Evolutionary conservation across 2,113 vertebrate species (phyloP).

Genomic region (Garra rufa): DNA sequence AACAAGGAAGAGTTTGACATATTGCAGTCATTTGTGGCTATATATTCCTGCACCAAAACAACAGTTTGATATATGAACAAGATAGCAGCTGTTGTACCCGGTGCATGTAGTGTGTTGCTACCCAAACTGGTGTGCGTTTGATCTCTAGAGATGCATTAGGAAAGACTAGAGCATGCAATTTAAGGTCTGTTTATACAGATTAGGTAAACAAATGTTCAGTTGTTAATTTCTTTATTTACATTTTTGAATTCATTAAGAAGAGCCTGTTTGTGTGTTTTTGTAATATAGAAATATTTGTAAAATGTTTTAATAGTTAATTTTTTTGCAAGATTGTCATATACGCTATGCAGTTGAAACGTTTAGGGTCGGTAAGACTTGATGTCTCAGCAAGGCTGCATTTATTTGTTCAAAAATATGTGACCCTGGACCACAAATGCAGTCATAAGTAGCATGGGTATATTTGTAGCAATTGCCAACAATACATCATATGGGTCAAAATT

Average conservation of each 20-base stretch:
- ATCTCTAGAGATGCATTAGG: conserved; percentile 25
- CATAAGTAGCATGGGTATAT: too few species aligned
- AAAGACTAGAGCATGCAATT: background rate
- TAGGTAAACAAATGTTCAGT: background rate
- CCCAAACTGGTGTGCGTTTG: background rate
- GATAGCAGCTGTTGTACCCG: conserved; percentile 15
- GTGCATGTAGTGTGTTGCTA: conserved; percentile 13
- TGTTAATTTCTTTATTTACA: background rate
- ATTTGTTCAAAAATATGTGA: background rate
- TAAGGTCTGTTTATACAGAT: conserved; percentile 22
- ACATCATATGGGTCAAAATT: too few species aligned
- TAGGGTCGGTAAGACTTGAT: too few species aligned
- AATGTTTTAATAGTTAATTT: too few species aligned
- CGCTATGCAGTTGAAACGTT: too few species aligned
- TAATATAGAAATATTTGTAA: background rate
- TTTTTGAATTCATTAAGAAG: background rate
- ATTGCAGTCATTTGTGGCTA: conserved; percentile 6
- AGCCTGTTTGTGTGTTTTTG: background rate
- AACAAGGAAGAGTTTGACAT: conserved; percentile 7
- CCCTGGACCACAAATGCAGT: too few species aligned
- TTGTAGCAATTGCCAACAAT: too few species aligned
- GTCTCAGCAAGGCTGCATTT: background rate
- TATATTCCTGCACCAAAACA: background rate
- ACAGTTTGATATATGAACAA: conserved; percentile 32
- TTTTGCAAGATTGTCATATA: too few species aligned